Conservation (phyloP, 2,113 vertebrate genomes). For the Sigmodon hispidus region DNA sequence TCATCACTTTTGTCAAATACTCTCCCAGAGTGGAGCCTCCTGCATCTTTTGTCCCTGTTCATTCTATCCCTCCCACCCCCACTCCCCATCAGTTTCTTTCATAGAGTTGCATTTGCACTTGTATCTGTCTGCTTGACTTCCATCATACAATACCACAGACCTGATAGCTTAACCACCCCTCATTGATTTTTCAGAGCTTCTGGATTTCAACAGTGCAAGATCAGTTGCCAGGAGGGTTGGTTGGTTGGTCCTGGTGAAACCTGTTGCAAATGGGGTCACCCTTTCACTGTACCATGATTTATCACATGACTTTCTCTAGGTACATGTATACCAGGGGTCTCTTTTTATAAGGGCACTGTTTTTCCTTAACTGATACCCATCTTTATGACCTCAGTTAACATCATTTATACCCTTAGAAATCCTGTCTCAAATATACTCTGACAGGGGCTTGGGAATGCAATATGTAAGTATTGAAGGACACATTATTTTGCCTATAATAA, state of each 20-base stretch:
- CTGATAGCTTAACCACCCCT: not conserved
- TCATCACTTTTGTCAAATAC: not conserved
- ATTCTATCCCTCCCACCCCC: not conserved
- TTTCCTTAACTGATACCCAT: not conserved
- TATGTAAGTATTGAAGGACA: too few species aligned
- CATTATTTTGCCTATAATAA: not conserved
- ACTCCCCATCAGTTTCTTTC: not conserved
- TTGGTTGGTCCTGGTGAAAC: not conserved
- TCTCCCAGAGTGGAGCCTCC: not conserved
- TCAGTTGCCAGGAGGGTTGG: not conserved
- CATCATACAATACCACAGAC: not conserved
- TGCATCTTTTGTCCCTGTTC: not conserved
- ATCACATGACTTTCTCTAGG: not conserved
- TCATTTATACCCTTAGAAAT: not conserved
- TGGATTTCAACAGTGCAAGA: not conserved
- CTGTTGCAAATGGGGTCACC: not conserved
- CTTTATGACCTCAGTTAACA: not conserved
- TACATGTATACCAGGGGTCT: accelerated
- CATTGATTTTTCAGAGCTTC: not conserved
- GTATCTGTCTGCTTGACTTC: not conserved
- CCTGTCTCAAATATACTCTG: not conserved
- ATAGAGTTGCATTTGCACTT: not conserved
- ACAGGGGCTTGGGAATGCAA: not conserved
- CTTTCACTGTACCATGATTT: not conserved
- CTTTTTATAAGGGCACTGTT: not conserved